Conservation (phyloP, 2,113 vertebrate genomes). For the Hydrochoerus hydrochaeris region DNA sequence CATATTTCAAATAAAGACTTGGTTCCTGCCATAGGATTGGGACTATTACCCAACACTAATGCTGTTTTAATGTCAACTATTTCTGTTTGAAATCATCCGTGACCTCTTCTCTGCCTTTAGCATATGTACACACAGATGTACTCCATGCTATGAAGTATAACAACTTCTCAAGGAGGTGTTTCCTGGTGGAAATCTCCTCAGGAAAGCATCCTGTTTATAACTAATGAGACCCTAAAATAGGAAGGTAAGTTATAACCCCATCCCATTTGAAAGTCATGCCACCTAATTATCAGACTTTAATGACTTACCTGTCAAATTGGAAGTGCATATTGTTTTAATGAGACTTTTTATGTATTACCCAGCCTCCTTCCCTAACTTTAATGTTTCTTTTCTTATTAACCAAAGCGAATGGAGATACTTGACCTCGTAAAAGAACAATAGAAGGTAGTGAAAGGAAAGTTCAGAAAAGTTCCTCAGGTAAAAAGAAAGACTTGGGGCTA, state of each 20-base stretch:
- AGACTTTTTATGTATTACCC: not conserved
- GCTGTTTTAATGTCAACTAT: conserved; percentile 56
- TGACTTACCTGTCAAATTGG: not conserved
- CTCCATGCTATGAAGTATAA: not conserved
- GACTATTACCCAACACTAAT: not conserved
- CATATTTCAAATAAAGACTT: conserved; percentile 46
- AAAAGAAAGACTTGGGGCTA: not conserved
- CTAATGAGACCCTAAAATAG: conserved; percentile 59
- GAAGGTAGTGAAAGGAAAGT: not conserved
- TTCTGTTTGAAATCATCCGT: conserved; percentile 60
- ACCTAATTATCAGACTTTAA: conserved; percentile 35
- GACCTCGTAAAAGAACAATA: conserved; percentile 12
- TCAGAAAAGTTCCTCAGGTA: not conserved
- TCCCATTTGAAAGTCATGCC: conserved; percentile 47
- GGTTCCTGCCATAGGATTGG: conserved; percentile 42
- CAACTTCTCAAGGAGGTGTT: conserved; percentile 46
- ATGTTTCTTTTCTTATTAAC: conserved; percentile 49
- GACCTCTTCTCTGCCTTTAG: conserved; percentile 49
- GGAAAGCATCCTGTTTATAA: conserved; percentile 49
- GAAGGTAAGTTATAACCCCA: not conserved
- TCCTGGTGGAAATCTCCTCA: conserved; percentile 55
- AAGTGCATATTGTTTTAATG: conserved; percentile 51
- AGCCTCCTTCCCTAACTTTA: not conserved
- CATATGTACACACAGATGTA: not conserved
- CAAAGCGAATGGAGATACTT: conserved; percentile 1